Conservation (phyloP, 2,797 vertebrate genomes). For the Cirrhinus molitorella region DNA sequence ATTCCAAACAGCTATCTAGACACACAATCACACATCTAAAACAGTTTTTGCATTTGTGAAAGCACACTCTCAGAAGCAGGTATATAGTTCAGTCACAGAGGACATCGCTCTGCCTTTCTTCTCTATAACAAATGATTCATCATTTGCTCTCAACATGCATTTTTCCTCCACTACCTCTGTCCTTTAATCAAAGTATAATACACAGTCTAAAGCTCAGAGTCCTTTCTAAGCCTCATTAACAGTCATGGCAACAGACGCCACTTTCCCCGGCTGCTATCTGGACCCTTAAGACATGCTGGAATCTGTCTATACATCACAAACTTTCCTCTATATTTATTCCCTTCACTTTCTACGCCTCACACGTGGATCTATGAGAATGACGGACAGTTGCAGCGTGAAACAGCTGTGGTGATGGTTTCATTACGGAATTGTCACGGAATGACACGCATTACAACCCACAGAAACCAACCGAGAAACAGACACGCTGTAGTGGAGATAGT, state of each 20-base stretch:
- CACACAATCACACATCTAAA: not conserved
- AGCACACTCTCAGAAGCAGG: not conserved
- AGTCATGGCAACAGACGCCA: constrained; percentile 23
- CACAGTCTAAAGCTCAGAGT: constrained; percentile 4
- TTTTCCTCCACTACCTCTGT: constrained; percentile 21
- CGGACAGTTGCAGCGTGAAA: not conserved
- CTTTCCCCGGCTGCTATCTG: not conserved
- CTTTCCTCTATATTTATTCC: not conserved
- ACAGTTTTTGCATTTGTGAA: not conserved
- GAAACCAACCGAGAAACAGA: not conserved
- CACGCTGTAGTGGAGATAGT: not conserved
- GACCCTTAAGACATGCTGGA: not conserved
- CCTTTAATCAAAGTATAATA: constrained; percentile 34
- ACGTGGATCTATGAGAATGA: not conserved
- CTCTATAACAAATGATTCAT: constrained; percentile 3
- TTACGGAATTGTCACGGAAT: not conserved
- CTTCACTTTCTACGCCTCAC: not conserved
- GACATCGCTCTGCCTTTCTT: constrained; percentile 3
- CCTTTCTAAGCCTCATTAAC: constrained; percentile 13
- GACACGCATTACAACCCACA: constrained; percentile 1
- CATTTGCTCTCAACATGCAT: constrained; percentile 26
- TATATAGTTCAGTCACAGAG: constrained; percentile 4
- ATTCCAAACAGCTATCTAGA: not conserved
- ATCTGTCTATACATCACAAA: constrained; percentile 9
- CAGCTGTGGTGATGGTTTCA: not conserved